These are phyloP conservation scores for Drosophila nr. fundita DNA, from an alignment of 2,888 invertebrate species.

Conservation along the genomic window DNA sequence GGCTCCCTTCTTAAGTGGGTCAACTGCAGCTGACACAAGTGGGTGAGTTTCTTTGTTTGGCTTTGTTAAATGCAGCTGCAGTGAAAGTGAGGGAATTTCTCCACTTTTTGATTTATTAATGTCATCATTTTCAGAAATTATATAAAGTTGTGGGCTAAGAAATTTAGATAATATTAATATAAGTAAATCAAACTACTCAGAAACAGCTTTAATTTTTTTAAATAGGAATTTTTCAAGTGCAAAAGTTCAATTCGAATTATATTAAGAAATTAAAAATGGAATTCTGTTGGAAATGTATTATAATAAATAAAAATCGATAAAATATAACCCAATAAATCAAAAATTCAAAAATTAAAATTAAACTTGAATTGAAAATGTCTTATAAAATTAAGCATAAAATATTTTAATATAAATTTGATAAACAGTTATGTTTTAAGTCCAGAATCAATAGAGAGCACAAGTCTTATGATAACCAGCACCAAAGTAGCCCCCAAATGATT, in stretches of 20 bases:
- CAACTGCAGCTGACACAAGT: constrained; percentile 56
- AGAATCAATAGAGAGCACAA: constrained; percentile 8
- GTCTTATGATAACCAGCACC: constrained; percentile 9
- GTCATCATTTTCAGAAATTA: constrained; percentile 3
- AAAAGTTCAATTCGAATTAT: too few relatives aligned
- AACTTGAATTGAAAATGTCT: neutral
- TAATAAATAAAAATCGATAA: neutral
- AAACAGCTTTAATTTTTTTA: neutral
- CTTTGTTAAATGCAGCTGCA: constrained; percentile 3
- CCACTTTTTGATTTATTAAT: neutral
- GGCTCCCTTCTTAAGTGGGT: constrained; percentile 48
- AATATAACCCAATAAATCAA: too few relatives aligned
- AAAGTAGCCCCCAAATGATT: constrained; percentile 29
- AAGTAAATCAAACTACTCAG: neutral
- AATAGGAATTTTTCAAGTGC: too few relatives aligned
- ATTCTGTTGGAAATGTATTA: too few relatives aligned
- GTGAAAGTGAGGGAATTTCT: constrained; percentile 39
- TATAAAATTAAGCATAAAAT: neutral
- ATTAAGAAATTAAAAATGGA: too few relatives aligned
- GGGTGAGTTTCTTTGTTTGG: constrained; percentile 20
- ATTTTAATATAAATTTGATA: neutral
- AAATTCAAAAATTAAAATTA: neutral
- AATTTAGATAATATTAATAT: neutral
- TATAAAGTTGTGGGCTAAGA: neutral
- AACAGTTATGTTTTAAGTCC: neutral